Evolutionary conservation across 2,797 vertebrate genomes (phyloP), one percentile per base, ranked within the genome.

Genomic region (Rhabdomys pumilio): DNA sequence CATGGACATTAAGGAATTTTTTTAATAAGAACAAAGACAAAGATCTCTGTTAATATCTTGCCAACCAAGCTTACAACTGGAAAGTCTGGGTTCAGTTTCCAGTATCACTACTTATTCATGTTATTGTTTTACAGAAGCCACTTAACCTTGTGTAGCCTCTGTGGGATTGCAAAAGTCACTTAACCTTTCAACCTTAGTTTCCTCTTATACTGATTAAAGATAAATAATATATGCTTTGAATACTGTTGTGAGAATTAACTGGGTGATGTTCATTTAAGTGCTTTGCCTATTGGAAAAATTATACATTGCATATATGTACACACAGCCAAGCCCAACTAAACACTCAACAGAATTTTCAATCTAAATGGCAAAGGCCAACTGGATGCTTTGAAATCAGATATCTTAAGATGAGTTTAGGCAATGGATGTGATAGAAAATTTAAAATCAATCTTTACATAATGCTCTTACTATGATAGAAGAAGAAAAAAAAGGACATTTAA

Each of bases 201-300:
- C n/a, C 24, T 96, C 69, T 81, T 94, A 82, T 95, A 95, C 92
- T 96, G 73, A 96, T 96, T 97, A 93, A 93, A 97, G 90, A 97
- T 91, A 97, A 96, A 95, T 95, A 93, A 76, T 93, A 88, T 87
- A 79, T 93, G 85, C 93, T 95, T 95, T 80, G 57, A 96, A 93
- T 92, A 75, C 67, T 89, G 34, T 92, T 84, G 86, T 80, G 82
- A 91, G 69, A 96, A 94, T 95, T 96, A 91, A 93, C 53, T 86
- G 50, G 93, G 72, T 53, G 85, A 95, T 31, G 0, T 69, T 59
- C 13, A 10, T 87, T 89, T 95, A 91, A 92, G 31, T 96, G 67
- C 69, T 86, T 92, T 95, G 69, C 61, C 65, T 87, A 73, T 63
- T 67, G 61, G 57, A 31, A 90, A 65, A 53, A 41, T 57, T 77